These are phyloP conservation scores for Recurvirostra avosetta DNA, from an alignment of 2,113 vertebrate genomes.

Conservation along the genomic window DNA sequence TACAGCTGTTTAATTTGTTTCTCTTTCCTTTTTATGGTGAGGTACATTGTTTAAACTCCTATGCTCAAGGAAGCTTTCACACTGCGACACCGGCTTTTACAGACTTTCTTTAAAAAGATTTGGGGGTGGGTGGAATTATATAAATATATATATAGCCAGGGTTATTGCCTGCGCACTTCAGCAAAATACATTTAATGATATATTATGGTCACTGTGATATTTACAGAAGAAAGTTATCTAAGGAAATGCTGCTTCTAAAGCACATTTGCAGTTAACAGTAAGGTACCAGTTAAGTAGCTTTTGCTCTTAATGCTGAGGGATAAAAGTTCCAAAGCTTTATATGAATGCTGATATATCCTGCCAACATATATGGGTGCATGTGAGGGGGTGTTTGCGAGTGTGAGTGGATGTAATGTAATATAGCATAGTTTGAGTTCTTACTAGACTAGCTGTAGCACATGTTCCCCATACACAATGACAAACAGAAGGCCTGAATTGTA, in stretches of 20 bases:
- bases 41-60: slow-evolving; percentile 71
- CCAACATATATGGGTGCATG: not conserved
- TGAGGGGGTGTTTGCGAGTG: not conserved
- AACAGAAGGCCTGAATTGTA: not conserved
- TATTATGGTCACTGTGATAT: slow-evolving; percentile 79
- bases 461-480: not conserved
- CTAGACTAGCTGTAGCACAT: not conserved
- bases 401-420: not conserved
- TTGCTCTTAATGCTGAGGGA: slow-evolving; percentile 54
- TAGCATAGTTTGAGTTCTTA: not conserved
- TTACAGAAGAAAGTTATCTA: slow-evolving; percentile 68
- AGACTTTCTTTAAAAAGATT: slow-evolving; percentile 67
- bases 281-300: slow-evolving; percentile 59
- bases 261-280: slow-evolving; percentile 41
- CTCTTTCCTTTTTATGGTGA: slow-evolving; percentile 69
- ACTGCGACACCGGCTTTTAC: slow-evolving; percentile 82
- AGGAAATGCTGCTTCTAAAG: slow-evolving; percentile 64
- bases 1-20: slow-evolving; percentile 72
- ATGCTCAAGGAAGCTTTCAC: slow-evolving; percentile 78
- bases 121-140: slow-evolving; percentile 48
- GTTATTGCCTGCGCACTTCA: slow-evolving; percentile 65
- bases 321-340: slow-evolving; percentile 70
- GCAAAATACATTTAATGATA: slow-evolving; percentile 69
- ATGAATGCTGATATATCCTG: slow-evolving; percentile 56
- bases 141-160: slow-evolving; percentile 69